phyloP scores from a whole-genome alignment of 2,113 vertebrate genomes.

The Atrichornis clamosus region DNA sequence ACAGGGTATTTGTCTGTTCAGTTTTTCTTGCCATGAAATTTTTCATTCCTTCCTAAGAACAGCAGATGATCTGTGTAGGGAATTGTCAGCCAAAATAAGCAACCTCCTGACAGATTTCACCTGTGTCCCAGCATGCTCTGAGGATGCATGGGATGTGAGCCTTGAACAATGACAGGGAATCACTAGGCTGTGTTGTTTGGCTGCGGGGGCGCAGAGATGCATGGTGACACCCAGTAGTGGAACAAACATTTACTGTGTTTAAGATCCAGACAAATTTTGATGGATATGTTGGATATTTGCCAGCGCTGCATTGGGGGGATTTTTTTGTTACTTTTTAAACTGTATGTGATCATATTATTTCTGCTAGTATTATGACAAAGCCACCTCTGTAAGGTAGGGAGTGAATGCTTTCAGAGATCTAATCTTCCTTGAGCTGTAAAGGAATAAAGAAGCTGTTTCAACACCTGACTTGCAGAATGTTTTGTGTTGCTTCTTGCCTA shows the following conservation, averaged over 20 bases:
- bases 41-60: neutral
- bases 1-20: neutral
- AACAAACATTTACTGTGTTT: neutral
- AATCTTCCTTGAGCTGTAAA: neutral
- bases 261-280: neutral
- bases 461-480: slow-evolving; percentile 23
- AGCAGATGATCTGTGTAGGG: neutral
- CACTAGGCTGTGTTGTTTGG: neutral
- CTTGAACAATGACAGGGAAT: neutral
- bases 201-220: neutral
- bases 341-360: neutral
- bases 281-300: neutral
- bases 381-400: neutral
- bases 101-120: neutral
- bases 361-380: neutral
- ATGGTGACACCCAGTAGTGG: neutral
- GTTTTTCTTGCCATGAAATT: neutral
- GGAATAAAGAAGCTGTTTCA: slow-evolving; percentile 44
- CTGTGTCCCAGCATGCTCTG: neutral
- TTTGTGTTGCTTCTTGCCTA: slow-evolving; percentile 17
- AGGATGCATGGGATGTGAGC: neutral
- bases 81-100: slow-evolving; percentile 23
- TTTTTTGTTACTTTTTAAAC: neutral
- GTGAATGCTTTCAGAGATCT: slow-evolving; percentile 17
- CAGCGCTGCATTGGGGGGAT: neutral